These are phyloP conservation scores for Antedon mediterranea DNA, from an alignment of 53 echinoderm and acorn worm species.

Conservation along the genomic window DNA sequence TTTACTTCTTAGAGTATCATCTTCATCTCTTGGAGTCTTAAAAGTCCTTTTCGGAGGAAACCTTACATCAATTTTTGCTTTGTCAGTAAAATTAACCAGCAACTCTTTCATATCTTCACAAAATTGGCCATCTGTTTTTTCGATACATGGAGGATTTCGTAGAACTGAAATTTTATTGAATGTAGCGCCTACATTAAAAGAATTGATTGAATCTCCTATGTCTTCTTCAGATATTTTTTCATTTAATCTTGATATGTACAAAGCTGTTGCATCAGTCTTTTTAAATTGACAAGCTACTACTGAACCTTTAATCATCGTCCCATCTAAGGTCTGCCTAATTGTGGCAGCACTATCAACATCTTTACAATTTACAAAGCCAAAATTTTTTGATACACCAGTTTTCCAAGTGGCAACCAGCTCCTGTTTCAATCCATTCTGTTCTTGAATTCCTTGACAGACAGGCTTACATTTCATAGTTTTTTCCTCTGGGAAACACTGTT, in stretches of 20 bases:
- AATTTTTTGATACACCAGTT: slow-evolving; percentile 16
- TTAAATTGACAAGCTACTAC: background rate
- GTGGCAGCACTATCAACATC: slow-evolving; percentile 3
- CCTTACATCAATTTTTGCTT: background rate
- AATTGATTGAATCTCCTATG: too few species aligned
- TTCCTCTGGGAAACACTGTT: background rate
- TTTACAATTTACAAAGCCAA: slow-evolving; percentile 21
- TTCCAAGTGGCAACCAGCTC: slow-evolving; percentile 23
- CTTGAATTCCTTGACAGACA: background rate
- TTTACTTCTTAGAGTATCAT: background rate
- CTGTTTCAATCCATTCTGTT: background rate
- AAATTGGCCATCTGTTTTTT: background rate
- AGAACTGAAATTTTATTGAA: background rate
- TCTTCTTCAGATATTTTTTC: slow-evolving; percentile 16
- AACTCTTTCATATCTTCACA: background rate
- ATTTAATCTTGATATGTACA: background rate
- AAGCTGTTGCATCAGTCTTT: slow-evolving; percentile 10
- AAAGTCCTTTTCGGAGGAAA: background rate
- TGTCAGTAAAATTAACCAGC: background rate
- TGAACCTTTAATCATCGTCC: background rate
- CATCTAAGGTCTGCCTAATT: background rate
- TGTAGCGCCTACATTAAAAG: background rate
- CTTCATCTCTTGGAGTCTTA: background rate
- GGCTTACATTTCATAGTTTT: background rate
- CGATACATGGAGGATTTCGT: background rate